Evolutionary conservation across 2,888 invertebrate genomes (phyloP).

Genomic region (Lycia hirtaria): DNA sequence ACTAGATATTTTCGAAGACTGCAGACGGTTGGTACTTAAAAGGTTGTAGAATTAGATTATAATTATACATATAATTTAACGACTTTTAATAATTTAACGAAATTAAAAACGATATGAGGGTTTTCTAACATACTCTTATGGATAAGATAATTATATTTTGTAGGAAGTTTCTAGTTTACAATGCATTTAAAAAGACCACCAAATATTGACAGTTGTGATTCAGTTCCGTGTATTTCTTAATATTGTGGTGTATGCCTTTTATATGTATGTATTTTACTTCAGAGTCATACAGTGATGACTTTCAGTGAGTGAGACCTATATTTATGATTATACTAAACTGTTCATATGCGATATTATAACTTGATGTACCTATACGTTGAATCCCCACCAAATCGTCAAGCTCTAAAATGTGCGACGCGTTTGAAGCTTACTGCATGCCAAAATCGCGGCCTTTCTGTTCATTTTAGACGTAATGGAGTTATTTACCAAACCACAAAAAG

Average conservation of each 20-base stretch:
- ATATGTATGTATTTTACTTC: too few species aligned
- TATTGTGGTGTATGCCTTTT: not conserved
- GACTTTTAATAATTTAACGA: conserved; percentile 15
- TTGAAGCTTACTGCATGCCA: too few species aligned
- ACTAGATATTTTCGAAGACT: conserved; percentile 32
- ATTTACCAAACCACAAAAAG: too few species aligned
- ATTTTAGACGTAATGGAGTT: too few species aligned
- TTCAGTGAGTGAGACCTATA: too few species aligned
- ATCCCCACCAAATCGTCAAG: not conserved
- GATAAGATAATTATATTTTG: conserved; percentile 24
- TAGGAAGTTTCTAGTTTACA: conserved; percentile 10
- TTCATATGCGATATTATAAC: not conserved
- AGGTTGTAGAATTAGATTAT: conserved; percentile 34
- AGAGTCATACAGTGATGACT: too few species aligned
- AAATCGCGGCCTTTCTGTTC: too few species aligned
- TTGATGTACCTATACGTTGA: not conserved
- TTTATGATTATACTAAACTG: not conserved
- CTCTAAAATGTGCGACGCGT: too few species aligned
- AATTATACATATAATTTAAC: conserved; percentile 12
- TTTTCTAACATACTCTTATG: conserved; percentile 31
- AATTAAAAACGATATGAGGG: conserved; percentile 19
- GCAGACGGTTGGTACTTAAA: conserved; percentile 35
- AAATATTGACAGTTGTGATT: not conserved
- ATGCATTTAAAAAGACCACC: conserved; percentile 17
- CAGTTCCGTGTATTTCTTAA: not conserved